phyloP scores from a whole-genome alignment of 2,888 invertebrate genomes.

The Nysson spinosus region DNA sequence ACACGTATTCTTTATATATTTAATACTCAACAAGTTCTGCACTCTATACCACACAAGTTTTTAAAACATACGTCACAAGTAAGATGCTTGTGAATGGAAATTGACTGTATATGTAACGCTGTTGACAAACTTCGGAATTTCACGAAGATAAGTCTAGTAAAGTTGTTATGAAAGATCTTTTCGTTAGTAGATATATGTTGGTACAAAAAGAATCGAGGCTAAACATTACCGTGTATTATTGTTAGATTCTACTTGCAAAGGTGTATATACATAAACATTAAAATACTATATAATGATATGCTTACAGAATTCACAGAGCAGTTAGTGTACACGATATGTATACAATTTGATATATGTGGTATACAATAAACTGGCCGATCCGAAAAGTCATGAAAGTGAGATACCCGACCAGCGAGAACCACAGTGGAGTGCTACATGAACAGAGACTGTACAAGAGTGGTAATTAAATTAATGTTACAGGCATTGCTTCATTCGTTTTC shows the following conservation, averaged over 20 bases:
- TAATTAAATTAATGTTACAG: slow-evolving; percentile 61
- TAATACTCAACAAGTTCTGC: slow-evolving; percentile 6
- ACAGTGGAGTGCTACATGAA: slow-evolving; percentile 61
- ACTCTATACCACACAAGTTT: slow-evolving; percentile 1
- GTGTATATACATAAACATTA: slow-evolving; percentile 44
- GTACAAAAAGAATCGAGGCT: not conserved
- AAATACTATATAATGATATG: slow-evolving; percentile 66
- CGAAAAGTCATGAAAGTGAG: slow-evolving; percentile 65
- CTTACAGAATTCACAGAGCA: slow-evolving; percentile 70
- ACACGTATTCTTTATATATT: slow-evolving; percentile 6
- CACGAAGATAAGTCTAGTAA: too few species aligned
- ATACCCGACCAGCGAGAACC: slow-evolving; percentile 60
- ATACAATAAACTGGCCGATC: slow-evolving; percentile 65
- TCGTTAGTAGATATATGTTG: too few species aligned
- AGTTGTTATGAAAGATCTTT: too few species aligned
- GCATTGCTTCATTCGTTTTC: slow-evolving; percentile 52
- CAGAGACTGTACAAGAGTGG: slow-evolving; percentile 64
- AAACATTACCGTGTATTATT: slow-evolving; percentile 8
- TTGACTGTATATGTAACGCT: too few species aligned
- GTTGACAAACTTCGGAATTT: too few species aligned
- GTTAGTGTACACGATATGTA: slow-evolving; percentile 69
- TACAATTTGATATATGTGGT: slow-evolving; percentile 65
- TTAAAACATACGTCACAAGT: not conserved
- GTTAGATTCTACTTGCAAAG: slow-evolving; percentile 21
- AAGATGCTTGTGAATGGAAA: too few species aligned